Conservation (phyloP, 2,113 vertebrate species). For the Apodemus speciosus region DNA sequence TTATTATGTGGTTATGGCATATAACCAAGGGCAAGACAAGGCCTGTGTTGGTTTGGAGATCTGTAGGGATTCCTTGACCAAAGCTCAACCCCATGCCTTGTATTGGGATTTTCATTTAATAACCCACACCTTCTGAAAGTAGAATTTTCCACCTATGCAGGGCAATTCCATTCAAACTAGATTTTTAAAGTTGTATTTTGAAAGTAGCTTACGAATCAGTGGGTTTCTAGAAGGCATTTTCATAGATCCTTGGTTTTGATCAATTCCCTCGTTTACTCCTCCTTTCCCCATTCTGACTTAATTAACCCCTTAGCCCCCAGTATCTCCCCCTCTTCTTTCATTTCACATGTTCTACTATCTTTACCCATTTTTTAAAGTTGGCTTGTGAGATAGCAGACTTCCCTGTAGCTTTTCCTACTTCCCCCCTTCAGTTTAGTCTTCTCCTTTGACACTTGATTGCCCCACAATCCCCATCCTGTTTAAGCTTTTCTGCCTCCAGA, state of each 20-base stretch:
- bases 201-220: not conserved
- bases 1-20: not conserved
- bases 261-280: not conserved
- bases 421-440: too few relatives aligned
- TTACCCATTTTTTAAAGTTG: not conserved
- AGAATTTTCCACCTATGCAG: not conserved
- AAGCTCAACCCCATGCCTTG: not conserved
- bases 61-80: not conserved
- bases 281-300: too few relatives aligned
- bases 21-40: not conserved
- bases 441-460: not conserved
- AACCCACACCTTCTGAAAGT: not conserved
- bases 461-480: not conserved
- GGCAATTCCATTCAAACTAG: not conserved
- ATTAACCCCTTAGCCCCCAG: not conserved
- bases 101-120: not conserved
- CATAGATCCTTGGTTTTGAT: not conserved
- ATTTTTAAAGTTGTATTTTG: not conserved
- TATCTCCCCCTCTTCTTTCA: not conserved
- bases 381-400: not conserved
- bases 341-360: not conserved
- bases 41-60: not conserved
- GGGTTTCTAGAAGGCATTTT: not conserved
- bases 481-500: not conserved
- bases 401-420: not conserved